Evolutionary conservation across 2,797 vertebrate genomes (phyloP), one percentile per base, ranked within the genome.

Genomic region (Pseudochirops cupreus): DNA sequence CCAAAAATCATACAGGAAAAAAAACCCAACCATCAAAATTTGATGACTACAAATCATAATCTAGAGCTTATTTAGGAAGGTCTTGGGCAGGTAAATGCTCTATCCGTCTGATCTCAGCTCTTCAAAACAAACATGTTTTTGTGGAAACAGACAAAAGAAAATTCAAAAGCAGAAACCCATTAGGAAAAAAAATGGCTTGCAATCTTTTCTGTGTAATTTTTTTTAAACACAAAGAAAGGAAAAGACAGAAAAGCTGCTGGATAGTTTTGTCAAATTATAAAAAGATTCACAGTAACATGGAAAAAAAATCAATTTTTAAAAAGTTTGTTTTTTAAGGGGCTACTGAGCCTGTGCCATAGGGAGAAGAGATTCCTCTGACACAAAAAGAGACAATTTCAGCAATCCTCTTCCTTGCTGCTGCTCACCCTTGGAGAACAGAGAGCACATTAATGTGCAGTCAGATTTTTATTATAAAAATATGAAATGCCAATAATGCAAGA

Each of bases 361-460:
- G 53, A 95, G 96, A 96, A 58, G 94, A 90, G 52, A 90, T 96
- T 96, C n/a, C 14, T n/a, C 95, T 96, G 95, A 29, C 96, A 95
- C 94, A 94, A 82, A 95, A 67, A 93, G 39, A 97, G n/a, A n/a
- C n/a, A n/a, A 97, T 21, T 94, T 95, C 92, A 97, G 97, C 56
- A 96, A 94, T 94, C 97, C 96, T 59, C 94, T 97, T 29, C 97
- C 97, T 93, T 96, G 97, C 11, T 97, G 96, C 91, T 97, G 97
- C 93, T 96, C 94, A 21, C 54, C 94, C 97, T 97, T 74, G 96
- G 24, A 91, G 52, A 54, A 50, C 93, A 97, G 97, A 96, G 50
- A 97, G 57, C 4, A 97, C 50, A 92, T 46, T 94, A 54, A 10
- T 54, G 13, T 90, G 11, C 94, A 94, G 95, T 33, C 12, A 96